Evolutionary conservation across 2,888 invertebrate genomes (phyloP).

Genomic region (Gisinianus flammeolus): DNA sequence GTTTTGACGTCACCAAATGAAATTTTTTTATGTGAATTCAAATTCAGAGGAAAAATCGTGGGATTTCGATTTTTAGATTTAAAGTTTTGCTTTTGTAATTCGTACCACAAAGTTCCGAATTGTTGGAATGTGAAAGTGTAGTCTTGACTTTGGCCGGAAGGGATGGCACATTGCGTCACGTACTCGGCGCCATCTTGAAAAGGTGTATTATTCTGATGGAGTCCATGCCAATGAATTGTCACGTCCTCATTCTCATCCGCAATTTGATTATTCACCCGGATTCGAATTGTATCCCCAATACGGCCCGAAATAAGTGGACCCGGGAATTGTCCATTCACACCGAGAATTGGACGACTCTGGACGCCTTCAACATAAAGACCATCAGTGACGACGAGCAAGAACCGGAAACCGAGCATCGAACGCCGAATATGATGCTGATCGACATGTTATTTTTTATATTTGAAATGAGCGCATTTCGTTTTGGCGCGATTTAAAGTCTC

Average conservation of each 20-base stretch:
- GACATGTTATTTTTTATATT: no score
- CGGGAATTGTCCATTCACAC: background rate
- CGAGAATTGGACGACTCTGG: background rate
- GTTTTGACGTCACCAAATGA: no score
- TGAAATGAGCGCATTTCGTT: no score
- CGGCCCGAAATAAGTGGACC: background rate
- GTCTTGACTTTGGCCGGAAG: background rate
- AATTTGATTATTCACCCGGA: background rate
- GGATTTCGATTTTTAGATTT: no score
- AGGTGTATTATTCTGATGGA: background rate
- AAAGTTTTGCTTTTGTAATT: no score
- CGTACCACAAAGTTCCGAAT: background rate
- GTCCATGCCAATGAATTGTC: background rate
- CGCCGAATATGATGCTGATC: no score
- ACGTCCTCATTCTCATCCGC: background rate
- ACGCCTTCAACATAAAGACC: no score
- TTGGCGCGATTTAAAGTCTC: no score
- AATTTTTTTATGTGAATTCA: no score
- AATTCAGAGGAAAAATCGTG: no score
- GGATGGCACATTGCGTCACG: background rate
- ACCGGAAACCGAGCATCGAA: no score
- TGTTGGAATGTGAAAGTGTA: background rate
- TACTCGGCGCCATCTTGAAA: background rate
- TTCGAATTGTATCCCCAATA: background rate
- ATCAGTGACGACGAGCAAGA: no score